Base-by-base conservation (phyloP, 2,888 invertebrate genomes). In the Folsomia candida region DNA sequence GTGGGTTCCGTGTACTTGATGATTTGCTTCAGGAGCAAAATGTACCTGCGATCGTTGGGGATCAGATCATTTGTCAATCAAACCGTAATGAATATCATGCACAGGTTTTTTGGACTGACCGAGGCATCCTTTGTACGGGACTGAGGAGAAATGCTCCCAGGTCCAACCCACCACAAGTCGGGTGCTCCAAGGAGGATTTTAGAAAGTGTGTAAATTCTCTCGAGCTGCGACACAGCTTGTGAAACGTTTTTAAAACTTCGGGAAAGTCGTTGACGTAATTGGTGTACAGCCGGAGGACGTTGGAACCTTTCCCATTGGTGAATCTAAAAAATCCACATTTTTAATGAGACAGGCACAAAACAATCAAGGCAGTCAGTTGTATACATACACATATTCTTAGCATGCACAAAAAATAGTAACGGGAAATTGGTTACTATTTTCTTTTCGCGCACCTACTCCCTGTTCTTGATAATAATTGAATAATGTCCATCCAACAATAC, bases 191-290 rank as follows among this genome's bases (percentile, higher is more conserved):
- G 47, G 81, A 74, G 74, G 83, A 83, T 81, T 83, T 83, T 68
- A 84, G 81, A 68, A 84, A 82, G 51, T 81, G 81, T 29, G 82
- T 82, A 79, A 84, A 84, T 11, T 81, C 81, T 11, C 79, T 75
- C 2, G 82, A 82, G 51, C 81, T 81, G 22, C 81, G 78, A 70
- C 83, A 82, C 66, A 83, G 81, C 71, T 83, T 83, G 70, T 82
- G 82, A 76, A 85, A 82, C 28, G 82, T 83, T 70, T 82, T 82
- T 51, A 85, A 81, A 26, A 84, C 82, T 51, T 81, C 81, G 0
- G 84, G 83, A 73, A 85, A 84, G 74, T 84, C 83, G 66, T 82
- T 82, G 37, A 84, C 83, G 74, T 84, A 85, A 54, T 81, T 82
- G 59, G 83, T 83, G 79, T 85, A 85, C 63, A 84, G 78, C 6